Evolutionary conservation across 2,888 invertebrate species (phyloP), one percentile per base, ranked within the genome.

Genomic region (Seira musarum): DNA sequence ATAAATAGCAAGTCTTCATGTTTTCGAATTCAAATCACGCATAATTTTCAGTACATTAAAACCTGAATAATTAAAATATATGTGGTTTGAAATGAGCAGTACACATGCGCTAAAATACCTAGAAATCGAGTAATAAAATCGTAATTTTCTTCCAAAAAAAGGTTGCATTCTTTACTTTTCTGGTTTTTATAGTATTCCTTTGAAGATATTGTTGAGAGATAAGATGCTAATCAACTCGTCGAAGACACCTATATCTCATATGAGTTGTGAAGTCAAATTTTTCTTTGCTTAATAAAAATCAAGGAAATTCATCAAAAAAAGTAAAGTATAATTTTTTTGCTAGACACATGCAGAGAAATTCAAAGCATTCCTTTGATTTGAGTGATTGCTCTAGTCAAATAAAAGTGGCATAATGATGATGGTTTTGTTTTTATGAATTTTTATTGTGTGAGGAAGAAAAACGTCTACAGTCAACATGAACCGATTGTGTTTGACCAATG

Each of bases 181-280:
- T 35, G 63, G 22, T n/a, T 68, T n/a, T 35, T 49, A 68, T 24
- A 17, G 46, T 68, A n/a, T n/a, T n/a, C n/a, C n/a, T n/a, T n/a
- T n/a, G n/a, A n/a, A 68, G 75, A 75, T 68, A 63, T 68, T n/a
- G 68, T 25, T 49, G 63, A 75, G 40, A 30, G 75, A 75, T 75
- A 68, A 75, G 75, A 75, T 75, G 61, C 75, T 70, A 77, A 77
- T 77, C 76, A 77, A 77, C 76, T 77, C 76, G 64, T 77, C 70
- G 65, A 63, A 35, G 53, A 70, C 69, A 69, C 70, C 70, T 75
- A 65, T 57, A 68, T 25, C 61, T 75, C 68, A 75, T 69, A 68
- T 21, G 69, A 69, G 63, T 61, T 49, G 24, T 17, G 46, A 24
- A 75, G 63, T 61, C 68, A 68, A 49, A 75, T 75, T 61, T 67